Conservation (phyloP, 2,888 invertebrate genomes). For the Agrochola lychnidis region DNA sequence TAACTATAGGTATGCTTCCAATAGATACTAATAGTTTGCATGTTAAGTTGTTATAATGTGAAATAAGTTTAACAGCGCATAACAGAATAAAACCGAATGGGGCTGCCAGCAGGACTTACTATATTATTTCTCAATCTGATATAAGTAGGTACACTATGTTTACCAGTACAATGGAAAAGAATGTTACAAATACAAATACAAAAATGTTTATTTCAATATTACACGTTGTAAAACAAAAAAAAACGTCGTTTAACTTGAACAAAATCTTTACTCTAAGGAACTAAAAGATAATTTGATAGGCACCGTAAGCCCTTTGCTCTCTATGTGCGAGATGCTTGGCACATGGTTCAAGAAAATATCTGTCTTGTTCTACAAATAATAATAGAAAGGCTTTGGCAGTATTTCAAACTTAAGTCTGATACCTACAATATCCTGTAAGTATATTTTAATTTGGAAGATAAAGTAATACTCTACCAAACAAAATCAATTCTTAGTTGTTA, state of each 20-base stretch:
- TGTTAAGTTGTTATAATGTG: not conserved
- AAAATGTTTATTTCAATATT: no score
- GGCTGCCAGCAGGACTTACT: not conserved
- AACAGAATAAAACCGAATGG: not conserved
- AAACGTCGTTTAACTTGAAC: no score
- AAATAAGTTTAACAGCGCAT: not conserved
- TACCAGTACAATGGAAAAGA: not conserved
- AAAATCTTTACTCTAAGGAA: not conserved
- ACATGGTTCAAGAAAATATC: not conserved
- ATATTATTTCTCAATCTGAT: not conserved
- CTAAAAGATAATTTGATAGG: not conserved
- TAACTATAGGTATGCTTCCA: not conserved
- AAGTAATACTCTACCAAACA: not conserved
- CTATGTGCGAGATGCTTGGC: not conserved
- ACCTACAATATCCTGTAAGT: not conserved
- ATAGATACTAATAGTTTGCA: slow-evolving; percentile 3
- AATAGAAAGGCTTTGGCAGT: not conserved
- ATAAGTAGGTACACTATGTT: not conserved
- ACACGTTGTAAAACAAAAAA: no score
- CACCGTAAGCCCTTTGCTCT: not conserved
- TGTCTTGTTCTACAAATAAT: not conserved
- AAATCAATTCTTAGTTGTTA: not conserved
- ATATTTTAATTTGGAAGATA: not conserved
- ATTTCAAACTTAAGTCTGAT: not conserved
- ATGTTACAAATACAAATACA: no score